Evolutionary conservation across 1,140 invertebrate species (phyloP), one percentile per base, ranked within the genome.

Genomic region (Rhynchophorus ferrugineus): DNA sequence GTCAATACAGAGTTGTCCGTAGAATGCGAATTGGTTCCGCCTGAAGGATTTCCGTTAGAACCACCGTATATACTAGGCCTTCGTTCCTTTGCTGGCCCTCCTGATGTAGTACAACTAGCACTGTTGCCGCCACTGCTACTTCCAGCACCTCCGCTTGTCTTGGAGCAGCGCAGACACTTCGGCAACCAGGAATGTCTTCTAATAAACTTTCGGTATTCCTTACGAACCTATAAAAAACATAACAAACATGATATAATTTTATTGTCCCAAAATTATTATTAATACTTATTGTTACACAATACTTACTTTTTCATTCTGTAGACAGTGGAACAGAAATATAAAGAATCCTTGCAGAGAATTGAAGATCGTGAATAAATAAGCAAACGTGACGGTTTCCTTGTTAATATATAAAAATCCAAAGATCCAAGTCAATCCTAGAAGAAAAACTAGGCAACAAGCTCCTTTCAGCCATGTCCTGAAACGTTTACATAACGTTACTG

Each of bases 301-400:
- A 36, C 79, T 81, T 76, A 94, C 91, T 78, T 94, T 94, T 69
- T 95, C 91, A 74, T 96, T 95, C 71, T 90, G 85, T 65, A 96
- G 75, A 68, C 92, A 96, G 73, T 95, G 91, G 73, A 95, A 94
- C 55, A 92, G 77, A 74, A 96, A 95, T 64, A 96, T 95, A 74
- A 95, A 93, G 56, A 95, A 75, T 58, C 93, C 93, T 74, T 95
- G 90, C 29, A 95, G 73, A 19, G 87, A 89, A 75, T 96, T 96
- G 49, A 95, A 77, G 56, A 89, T 79, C n/a, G 91, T 89, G 76
- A 96, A 96, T 48, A 91, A 78, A 70, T 95, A 96, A 11, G 91
- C 92, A 77, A 91, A 84, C 39, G 80, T 78, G 19, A 89, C 77
- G 1, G 87, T 81, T 69, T 90, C 84, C 69, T 88, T 77, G 73